A percentile compares a stretch with the other conserved stretches of the same genome.
These are phyloP conservation scores for Cyanoramphus novaezelandiae DNA, from an alignment of 2,113 vertebrate genomes.

Conservation along the genomic window DNA sequence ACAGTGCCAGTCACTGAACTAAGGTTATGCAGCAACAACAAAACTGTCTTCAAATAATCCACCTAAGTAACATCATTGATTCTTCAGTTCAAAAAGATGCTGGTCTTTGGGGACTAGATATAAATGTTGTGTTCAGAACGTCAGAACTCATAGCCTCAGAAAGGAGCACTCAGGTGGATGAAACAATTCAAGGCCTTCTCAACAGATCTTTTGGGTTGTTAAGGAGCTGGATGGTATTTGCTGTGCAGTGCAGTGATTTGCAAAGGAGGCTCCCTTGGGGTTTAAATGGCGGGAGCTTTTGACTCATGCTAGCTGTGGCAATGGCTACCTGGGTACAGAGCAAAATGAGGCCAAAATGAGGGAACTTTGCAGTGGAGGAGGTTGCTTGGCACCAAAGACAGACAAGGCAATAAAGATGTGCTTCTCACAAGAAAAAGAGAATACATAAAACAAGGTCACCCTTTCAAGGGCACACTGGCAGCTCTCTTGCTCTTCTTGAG, in stretches of 20 bases:
- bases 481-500: not conserved
- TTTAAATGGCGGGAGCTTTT: not conserved
- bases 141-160: conserved; percentile 46
- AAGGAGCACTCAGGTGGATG: conserved; percentile 29
- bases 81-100: conserved; percentile 31
- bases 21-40: conserved; percentile 25
- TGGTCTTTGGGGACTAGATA: conserved; percentile 30
- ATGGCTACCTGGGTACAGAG: not conserved
- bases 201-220: not conserved
- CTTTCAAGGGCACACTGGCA: not conserved
- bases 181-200: conserved; percentile 21
- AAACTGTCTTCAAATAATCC: conserved; percentile 53
- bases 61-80: conserved; percentile 29
- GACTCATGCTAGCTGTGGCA: not conserved
- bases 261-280: not conserved
- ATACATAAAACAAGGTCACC: fast-evolving
- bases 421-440: not conserved
- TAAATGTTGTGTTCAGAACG: conserved; percentile 36
- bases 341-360: not conserved
- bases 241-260: not conserved
- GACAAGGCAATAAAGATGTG: not conserved
- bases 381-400: not conserved
- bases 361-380: not conserved
- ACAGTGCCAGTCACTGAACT: not conserved
- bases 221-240: conserved; percentile 25